Evolutionary conservation across 2,113 vertebrate species (phyloP).

Genomic region (Myotis lucifugus): DNA sequence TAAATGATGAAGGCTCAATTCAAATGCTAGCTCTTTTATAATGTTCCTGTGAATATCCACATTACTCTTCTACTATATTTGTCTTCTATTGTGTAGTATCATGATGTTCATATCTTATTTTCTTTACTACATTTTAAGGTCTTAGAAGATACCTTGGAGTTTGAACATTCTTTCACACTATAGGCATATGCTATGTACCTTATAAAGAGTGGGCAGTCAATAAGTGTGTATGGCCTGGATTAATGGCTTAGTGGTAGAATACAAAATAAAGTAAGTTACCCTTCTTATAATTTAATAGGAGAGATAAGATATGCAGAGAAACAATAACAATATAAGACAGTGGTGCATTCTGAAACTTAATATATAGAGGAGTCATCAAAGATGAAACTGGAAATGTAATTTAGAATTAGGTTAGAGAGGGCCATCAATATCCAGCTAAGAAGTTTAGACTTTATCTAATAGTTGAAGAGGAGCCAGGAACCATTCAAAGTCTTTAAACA

Average conservation of each 20-base stretch:
- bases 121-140: slow-evolving; percentile 25
- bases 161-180: not conserved
- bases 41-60: not conserved
- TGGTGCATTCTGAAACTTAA: not conserved
- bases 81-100: not conserved
- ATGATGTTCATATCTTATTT: not conserved
- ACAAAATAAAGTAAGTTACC: not conserved
- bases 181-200: not conserved
- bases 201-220: not conserved
- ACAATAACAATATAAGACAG: not conserved
- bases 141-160: not conserved
- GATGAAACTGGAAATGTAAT: slow-evolving; percentile 5
- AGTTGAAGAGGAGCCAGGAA: slow-evolving; percentile 46
- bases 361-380: not conserved
- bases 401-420: slow-evolving; percentile 13
- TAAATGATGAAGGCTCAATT: not conserved
- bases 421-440: slow-evolving; percentile 8
- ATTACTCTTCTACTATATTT: not conserved
- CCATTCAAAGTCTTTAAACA: slow-evolving; percentile 14
- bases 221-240: not conserved
- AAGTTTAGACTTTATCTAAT: slow-evolving; percentile 38
- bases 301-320: not conserved
- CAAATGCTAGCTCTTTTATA: not conserved
- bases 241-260: not conserved
- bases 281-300: not conserved